Evolutionary conservation across 2,888 invertebrate genomes (phyloP).

Genomic region (Trilocha varians): DNA sequence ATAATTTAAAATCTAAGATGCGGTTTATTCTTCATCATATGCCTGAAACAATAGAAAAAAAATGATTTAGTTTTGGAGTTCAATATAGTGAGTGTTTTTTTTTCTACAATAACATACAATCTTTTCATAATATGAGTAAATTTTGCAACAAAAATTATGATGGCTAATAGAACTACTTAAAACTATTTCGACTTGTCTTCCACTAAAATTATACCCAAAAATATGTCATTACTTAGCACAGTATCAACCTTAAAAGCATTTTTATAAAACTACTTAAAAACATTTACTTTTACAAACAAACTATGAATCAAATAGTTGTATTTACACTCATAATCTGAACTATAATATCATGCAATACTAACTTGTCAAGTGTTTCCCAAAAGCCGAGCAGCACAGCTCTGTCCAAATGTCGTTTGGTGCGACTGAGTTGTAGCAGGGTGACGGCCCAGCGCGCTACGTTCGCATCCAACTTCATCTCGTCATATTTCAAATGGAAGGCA

Average conservation of each 20-base stretch:
- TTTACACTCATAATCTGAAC: neutral
- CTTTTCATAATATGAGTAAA: too few relatives aligned
- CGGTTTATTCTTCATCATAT: slow-evolving; percentile 91
- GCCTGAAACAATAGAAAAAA: slow-evolving; percentile 75
- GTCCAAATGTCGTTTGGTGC: slow-evolving; percentile 96
- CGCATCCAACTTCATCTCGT: slow-evolving; percentile 94
- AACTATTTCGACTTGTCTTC: too few relatives aligned
- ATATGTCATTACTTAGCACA: too few relatives aligned
- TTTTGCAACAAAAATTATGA: too few relatives aligned
- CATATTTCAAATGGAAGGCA: slow-evolving; percentile 97
- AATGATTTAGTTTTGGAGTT: slow-evolving; percentile 1
- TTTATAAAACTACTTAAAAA: too few relatives aligned
- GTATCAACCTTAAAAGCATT: too few relatives aligned
- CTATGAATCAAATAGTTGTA: too few relatives aligned
- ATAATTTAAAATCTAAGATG: slow-evolving; percentile 82
- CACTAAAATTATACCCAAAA: too few relatives aligned
- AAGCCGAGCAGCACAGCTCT: slow-evolving; percentile 95
- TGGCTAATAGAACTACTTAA: too few relatives aligned
- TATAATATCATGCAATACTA: slow-evolving; percentile 31
- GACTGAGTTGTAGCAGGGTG: slow-evolving; percentile 90
- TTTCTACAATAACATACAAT: too few relatives aligned
- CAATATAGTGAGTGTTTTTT: too few relatives aligned
- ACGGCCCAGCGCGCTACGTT: slow-evolving; percentile 99
- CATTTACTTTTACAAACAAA: too few relatives aligned
- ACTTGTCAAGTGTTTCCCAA: slow-evolving; percentile 98